These are phyloP conservation scores for Oegoconia quadripuncta DNA, from an alignment of 2,888 invertebrate genomes.

Conservation along the genomic window DNA sequence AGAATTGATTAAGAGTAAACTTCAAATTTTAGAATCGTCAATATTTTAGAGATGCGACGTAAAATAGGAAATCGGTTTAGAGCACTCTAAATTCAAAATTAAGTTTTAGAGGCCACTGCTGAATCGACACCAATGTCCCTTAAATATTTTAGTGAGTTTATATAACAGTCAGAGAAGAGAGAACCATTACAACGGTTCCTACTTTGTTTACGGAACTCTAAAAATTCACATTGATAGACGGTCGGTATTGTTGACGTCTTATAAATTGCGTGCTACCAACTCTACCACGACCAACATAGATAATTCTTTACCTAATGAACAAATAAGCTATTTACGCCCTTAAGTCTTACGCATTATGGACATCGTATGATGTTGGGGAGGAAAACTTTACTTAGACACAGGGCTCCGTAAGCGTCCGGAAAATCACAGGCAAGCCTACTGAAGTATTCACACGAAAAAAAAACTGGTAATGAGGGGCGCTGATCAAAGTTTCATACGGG, in stretches of 20 bases:
- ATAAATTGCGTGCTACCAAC: conserved; percentile 5
- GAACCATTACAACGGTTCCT: no score
- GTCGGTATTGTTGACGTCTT: background rate
- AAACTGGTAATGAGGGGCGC: conserved; percentile 62
- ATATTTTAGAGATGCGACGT: no score
- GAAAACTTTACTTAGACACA: conserved; percentile 2
- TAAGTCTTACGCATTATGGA: background rate
- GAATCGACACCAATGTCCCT: no score
- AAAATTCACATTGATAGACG: background rate
- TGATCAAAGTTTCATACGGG: conserved; percentile 53
- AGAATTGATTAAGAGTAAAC: no score
- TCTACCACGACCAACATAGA: conserved; percentile 1
- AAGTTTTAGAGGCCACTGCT: no score
- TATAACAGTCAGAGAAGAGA: no score
- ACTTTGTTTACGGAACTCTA: no score
- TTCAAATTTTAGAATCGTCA: no score
- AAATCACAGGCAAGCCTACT: conserved; percentile 55
- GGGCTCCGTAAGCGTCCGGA: conserved; percentile 17
- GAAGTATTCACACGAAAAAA: conserved; percentile 63
- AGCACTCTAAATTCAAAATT: no score
- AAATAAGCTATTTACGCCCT: background rate
- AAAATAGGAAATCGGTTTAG: no score
- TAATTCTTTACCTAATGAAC: background rate
- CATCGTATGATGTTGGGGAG: background rate
- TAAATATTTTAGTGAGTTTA: no score